Evolutionary conservation across 2,113 vertebrate species (phyloP).

Genomic region (Tupaia chinensis): DNA sequence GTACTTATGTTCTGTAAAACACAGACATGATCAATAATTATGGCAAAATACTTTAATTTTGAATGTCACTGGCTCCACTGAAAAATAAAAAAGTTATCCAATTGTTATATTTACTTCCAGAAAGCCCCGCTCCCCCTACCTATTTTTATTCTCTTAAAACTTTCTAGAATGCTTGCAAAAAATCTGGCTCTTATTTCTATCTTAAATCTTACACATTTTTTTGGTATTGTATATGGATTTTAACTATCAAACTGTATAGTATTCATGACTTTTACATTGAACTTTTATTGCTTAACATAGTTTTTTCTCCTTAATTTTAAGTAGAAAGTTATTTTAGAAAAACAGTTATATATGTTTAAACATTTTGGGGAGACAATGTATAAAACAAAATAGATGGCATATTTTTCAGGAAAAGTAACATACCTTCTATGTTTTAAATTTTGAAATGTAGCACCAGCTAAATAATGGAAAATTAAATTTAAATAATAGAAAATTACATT

Average conservation of each 20-base stretch:
- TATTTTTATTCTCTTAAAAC: constrained; percentile 26
- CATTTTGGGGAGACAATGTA: constrained; percentile 11
- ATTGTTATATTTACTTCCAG: constrained; percentile 55
- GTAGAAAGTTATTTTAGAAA: background rate
- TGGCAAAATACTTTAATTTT: constrained; percentile 70
- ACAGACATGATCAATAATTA: constrained; percentile 65
- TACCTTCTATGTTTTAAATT: constrained; percentile 18
- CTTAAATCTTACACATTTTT: constrained; percentile 35
- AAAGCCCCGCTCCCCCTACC: background rate
- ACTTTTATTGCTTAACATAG: background rate
- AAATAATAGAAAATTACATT: constrained; percentile 76
- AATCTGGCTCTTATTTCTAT: constrained; percentile 12
- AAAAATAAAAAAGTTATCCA: constrained; percentile 67
- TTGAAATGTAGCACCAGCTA: constrained; percentile 70
- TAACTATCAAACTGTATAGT: background rate
- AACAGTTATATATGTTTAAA: constrained; percentile 1
- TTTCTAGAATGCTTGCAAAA: constrained; percentile 20
- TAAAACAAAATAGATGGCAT: constrained; percentile 12
- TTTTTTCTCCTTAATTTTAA: constrained; percentile 27
- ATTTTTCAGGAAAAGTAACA: background rate
- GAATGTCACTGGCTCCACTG: constrained; percentile 33
- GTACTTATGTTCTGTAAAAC: constrained; percentile 51
- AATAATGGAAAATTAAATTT: constrained; percentile 76
- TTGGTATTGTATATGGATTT: background rate
- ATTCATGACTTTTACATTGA: constrained; percentile 26